Evolutionary conservation across 2,797 vertebrate genomes (phyloP), one percentile per base, ranked within the genome.

Genomic region (Liparis tanakae): DNA sequence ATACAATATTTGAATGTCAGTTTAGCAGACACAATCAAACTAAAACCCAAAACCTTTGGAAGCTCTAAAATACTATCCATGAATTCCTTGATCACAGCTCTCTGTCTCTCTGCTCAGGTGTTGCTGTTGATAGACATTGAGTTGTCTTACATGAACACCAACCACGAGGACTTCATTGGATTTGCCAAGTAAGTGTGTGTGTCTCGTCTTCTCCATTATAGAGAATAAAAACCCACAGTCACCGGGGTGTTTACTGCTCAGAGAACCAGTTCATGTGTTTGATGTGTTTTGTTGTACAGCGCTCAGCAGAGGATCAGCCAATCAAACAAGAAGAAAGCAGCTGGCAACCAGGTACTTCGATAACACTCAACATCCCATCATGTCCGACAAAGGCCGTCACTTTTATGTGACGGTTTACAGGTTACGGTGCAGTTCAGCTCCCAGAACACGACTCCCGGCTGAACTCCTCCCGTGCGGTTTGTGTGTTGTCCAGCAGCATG

Each of bases 81-180:
- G 46, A 41, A 55, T 41, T 67, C 3, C 34, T 10, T 48, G 4
- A 36, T 25, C 15, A n/a, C 39, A 12, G 22, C 15, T 54, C 44
- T 63, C 20, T 33, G 36, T 33, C 7, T 61, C 22, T 67, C 13
- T 56, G 14, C 62, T 60, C 54, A 99, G 98, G 98, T 99, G 79
- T 91, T 99, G 96, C 95, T 99, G 74, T 90, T 99, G 88, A 99
- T 99, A 76, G 98, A 99, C 61, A 99, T 99, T 0, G 98, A 99
- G 85, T 86, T 99, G 91, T 95, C 98, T 65, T 99, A 99, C 88
- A 99, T 99, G 96, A 99, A 99, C 87, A 99, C 98, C 90, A 99
- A 99, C 93, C 98, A 99, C 0, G 98, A 99, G 79, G 98, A 99
- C 85, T 99, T 99, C 90, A 99, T 99, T 87, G 98, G 98, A 78